Percentiles rank a stretch among this genome's conserved stretches.
Conservation (phyloP, 2,797 vertebrate genomes). For the Myotis findleyi region DNA sequence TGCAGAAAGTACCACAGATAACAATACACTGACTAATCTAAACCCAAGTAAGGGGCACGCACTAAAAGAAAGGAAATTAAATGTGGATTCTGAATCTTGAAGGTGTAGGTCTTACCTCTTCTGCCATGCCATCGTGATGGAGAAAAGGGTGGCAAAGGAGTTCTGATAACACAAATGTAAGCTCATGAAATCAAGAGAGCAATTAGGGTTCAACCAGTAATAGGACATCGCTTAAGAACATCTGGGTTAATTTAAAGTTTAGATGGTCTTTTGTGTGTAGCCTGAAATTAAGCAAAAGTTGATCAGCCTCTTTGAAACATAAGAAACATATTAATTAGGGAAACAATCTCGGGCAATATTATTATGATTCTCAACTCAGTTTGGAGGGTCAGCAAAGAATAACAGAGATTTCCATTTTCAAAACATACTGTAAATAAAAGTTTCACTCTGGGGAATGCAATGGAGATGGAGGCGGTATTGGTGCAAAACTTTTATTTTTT, state of each 20-base stretch:
- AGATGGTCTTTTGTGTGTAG: neutral
- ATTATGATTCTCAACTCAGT: neutral
- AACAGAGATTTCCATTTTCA: constrained; percentile 19
- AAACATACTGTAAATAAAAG: constrained; percentile 9
- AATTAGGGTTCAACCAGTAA: neutral
- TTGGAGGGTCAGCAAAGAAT: neutral
- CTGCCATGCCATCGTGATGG: neutral
- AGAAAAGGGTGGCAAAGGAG: neutral
- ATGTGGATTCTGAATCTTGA: neutral
- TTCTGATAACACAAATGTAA: neutral
- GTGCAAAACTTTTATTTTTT: constrained; percentile 2
- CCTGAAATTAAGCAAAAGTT: neutral
- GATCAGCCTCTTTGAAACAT: neutral
- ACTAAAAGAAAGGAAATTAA: neutral
- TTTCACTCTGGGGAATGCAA: neutral
- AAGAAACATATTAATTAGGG: neutral
- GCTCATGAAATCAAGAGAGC: neutral
- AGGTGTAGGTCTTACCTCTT: neutral
- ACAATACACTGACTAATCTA: neutral
- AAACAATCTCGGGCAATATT: neutral
- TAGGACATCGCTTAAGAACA: neutral
- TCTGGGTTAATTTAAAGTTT: neutral
- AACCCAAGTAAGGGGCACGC: neutral
- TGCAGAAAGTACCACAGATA: neutral
- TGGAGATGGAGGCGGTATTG: neutral